Conservation (phyloP, 2,797 vertebrate species). For the Periparus ater region DNA sequence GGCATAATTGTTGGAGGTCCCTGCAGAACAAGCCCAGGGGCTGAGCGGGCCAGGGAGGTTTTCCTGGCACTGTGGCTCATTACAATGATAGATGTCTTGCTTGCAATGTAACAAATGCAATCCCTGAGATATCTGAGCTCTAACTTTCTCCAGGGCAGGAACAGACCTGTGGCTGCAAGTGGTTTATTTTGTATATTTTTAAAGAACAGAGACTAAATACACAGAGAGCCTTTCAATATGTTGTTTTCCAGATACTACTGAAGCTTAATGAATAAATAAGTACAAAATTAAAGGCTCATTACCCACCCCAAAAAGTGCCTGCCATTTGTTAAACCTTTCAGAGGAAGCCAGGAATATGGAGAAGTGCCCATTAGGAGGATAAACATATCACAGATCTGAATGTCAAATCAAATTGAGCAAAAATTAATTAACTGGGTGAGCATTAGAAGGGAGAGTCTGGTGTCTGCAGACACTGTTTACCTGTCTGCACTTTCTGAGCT, state of each 20-base stretch:
- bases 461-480: slow-evolving; percentile 35
- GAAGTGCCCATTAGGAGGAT: slow-evolving; percentile 53
- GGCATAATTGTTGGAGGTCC: background rate
- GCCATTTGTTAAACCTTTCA: slow-evolving; percentile 56
- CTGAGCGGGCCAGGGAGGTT: background rate
- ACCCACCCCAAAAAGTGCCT: slow-evolving; percentile 26
- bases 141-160: background rate
- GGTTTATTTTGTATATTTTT: background rate
- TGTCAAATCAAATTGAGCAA: slow-evolving; percentile 57
- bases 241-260: background rate
- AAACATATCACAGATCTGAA: slow-evolving; percentile 61
- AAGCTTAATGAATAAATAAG: slow-evolving; percentile 58
- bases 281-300: slow-evolving; percentile 61
- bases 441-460: slow-evolving; percentile 10
- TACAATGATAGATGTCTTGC: background rate
- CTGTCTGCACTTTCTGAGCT: background rate
- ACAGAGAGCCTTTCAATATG: background rate
- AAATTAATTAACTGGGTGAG: slow-evolving; percentile 41
- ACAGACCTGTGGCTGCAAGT: background rate
- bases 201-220: background rate
- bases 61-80: background rate
- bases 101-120: background rate
- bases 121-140: background rate
- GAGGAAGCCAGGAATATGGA: slow-evolving; percentile 26
- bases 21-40: background rate